These are phyloP conservation scores for Acronicta leporina DNA, from an alignment of 2,888 invertebrate genomes.

Conservation along the genomic window DNA sequence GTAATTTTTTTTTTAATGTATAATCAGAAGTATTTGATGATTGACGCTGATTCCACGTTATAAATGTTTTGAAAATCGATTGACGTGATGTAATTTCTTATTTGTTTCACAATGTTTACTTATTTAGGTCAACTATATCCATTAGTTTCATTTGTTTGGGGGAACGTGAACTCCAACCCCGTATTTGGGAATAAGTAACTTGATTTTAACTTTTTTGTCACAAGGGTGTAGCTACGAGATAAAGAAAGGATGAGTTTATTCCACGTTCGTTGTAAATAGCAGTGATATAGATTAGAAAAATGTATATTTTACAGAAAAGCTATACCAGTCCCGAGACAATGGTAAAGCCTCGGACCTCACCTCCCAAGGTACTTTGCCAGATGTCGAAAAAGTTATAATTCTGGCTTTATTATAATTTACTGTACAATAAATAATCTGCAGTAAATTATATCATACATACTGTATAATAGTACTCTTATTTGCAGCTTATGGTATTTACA, in stretches of 20 bases:
- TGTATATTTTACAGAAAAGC: slow-evolving; percentile 67
- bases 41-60: slow-evolving; percentile 15
- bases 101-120: slow-evolving; percentile 52
- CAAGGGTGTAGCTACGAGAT: too few species aligned
- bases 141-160: slow-evolving; percentile 53
- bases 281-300: slow-evolving; percentile 33
- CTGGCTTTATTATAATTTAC: slow-evolving; percentile 57
- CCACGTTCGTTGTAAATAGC: background rate
- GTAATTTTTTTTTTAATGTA: background rate
- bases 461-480: slow-evolving; percentile 39
- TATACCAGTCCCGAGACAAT: slow-evolving; percentile 68
- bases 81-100: slow-evolving; percentile 15
- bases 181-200: slow-evolving; percentile 12
- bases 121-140: slow-evolving; percentile 60
- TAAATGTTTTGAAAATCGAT: slow-evolving; percentile 16
- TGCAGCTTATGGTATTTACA: slow-evolving; percentile 48
- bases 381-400: slow-evolving; percentile 40
- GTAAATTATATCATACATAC: slow-evolving; percentile 25
- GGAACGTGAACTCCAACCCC: slow-evolving; percentile 35
- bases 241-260: slow-evolving; percentile 23
- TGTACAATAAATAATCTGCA: slow-evolving; percentile 13
- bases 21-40: slow-evolving; percentile 12
- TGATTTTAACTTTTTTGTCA: slow-evolving; percentile 8
- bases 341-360: slow-evolving; percentile 64
- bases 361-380: slow-evolving; percentile 59